A percentile compares a stretch with the other conserved stretches of the same genome.
These are phyloP conservation scores for Toxotes lorentzi DNA, from an alignment of 2,797 vertebrate genomes.

Conservation along the genomic window DNA sequence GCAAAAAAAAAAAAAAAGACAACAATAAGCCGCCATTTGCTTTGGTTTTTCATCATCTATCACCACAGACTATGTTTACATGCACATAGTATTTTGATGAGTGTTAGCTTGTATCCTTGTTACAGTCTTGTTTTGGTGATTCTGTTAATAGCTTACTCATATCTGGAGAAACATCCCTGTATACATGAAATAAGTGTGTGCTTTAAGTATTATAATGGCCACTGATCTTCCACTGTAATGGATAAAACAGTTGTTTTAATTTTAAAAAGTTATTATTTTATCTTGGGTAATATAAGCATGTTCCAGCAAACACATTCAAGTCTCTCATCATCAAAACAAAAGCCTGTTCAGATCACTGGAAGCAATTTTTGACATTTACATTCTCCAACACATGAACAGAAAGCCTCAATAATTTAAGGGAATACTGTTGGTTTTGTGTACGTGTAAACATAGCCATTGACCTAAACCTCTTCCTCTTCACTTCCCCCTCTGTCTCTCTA, in stretches of 20 bases:
- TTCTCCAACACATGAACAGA: slow-evolving; percentile 21
- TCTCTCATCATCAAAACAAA: slow-evolving; percentile 21
- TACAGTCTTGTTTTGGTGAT: slow-evolving; percentile 1
- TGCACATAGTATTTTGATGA: slow-evolving; percentile 33
- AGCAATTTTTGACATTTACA: slow-evolving; percentile 27
- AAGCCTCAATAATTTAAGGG: slow-evolving; percentile 21
- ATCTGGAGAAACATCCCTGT: slow-evolving; percentile 2
- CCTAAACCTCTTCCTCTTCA: slow-evolving; percentile 13
- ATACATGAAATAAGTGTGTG: neutral
- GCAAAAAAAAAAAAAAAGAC: slow-evolving; percentile 38
- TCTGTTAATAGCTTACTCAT: slow-evolving; percentile 19
- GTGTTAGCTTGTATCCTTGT: slow-evolving; percentile 25
- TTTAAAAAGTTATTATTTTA: no score
- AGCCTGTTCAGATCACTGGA: slow-evolving; percentile 24
- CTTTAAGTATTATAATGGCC: slow-evolving; percentile 5
- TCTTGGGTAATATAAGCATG: slow-evolving; percentile 5
- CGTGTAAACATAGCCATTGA: slow-evolving; percentile 55
- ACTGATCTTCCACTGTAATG: neutral
- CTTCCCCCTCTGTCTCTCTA: neutral
- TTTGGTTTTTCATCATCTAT: slow-evolving; percentile 29
- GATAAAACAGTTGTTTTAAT: slow-evolving; percentile 4
- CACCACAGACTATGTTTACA: slow-evolving; percentile 57
- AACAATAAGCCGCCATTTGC: slow-evolving; percentile 36
- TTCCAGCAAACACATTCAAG: slow-evolving; percentile 39
- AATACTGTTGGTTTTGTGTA: slow-evolving; percentile 29